Percentiles rank a stretch among this genome's conserved stretches.
Conservation (phyloP, 1,140 invertebrate genomes). For the Pseudobourletiella spinata region DNA sequence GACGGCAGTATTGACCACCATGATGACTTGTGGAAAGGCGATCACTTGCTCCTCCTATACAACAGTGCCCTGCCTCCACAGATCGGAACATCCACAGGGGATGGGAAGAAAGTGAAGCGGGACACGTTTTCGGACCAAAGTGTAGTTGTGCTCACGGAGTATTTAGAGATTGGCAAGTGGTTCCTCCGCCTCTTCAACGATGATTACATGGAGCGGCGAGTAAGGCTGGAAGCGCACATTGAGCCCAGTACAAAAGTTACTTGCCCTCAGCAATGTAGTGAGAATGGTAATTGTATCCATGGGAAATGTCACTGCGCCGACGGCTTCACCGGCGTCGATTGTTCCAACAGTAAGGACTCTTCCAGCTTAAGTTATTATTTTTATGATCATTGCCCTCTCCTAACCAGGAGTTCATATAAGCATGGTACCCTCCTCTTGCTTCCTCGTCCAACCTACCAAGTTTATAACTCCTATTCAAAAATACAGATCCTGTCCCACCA, state of each 20-base stretch:
- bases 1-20: background rate
- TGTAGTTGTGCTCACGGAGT: constrained; percentile 45
- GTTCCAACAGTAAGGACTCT: constrained; percentile 71
- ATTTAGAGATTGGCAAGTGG: constrained; percentile 86
- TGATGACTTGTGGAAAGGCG: background rate
- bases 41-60: background rate
- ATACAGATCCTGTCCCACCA: too few species aligned
- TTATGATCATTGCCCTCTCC: too few species aligned
- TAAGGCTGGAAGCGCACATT: constrained; percentile 65
- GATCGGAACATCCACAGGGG: background rate
- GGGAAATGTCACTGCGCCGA: constrained; percentile 93
- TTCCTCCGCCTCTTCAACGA: constrained; percentile 94
- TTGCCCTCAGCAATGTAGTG: constrained; percentile 88
- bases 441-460: too few species aligned
- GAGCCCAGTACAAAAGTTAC: constrained; percentile 70
- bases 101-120: constrained; percentile 7
- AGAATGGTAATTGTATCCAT: constrained; percentile 85
- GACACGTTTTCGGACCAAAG: constrained; percentile 24
- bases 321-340: constrained; percentile 83
- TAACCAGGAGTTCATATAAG: too few species aligned
- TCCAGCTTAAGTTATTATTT: too few species aligned
- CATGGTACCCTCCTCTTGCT: too few species aligned
- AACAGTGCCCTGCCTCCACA: background rate
- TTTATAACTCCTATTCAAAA: too few species aligned
- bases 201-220: constrained; percentile 53